These are phyloP conservation scores for Oncorhynchus keta DNA, from an alignment of 2,113 vertebrate species.

Conservation along the genomic window DNA sequence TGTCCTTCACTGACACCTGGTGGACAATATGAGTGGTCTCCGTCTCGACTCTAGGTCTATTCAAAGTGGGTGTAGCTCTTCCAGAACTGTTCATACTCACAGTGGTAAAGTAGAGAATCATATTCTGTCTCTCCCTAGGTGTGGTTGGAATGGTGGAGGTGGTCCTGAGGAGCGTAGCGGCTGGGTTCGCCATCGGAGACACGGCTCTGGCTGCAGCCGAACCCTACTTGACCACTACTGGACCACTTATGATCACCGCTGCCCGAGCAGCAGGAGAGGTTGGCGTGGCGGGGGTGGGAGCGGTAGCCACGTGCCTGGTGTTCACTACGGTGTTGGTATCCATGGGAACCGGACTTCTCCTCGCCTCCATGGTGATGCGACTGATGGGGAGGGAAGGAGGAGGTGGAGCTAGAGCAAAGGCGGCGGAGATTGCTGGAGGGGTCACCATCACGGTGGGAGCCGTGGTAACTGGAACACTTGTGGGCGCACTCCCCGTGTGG, in stretches of 20 bases:
- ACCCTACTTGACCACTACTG: slow-evolving; percentile 34
- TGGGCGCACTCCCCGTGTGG: slow-evolving; percentile 44
- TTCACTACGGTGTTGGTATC: slow-evolving; percentile 56
- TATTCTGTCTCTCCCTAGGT: slow-evolving; percentile 30
- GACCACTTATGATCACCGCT: slow-evolving; percentile 28
- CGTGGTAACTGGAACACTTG: slow-evolving; percentile 33
- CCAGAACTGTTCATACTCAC: no score
- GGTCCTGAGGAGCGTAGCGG: slow-evolving; percentile 30
- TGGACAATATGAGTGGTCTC: no score
- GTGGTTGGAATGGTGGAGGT: not conserved
- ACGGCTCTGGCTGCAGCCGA: slow-evolving; percentile 39
- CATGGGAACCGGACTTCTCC: slow-evolving; percentile 54
- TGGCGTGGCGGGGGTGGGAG: slow-evolving; percentile 52
- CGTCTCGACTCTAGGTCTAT: no score
- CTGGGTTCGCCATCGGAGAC: slow-evolving; percentile 58
- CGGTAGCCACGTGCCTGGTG: slow-evolving; percentile 44
- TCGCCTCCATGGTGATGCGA: slow-evolving; percentile 41
- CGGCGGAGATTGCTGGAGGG: slow-evolving; percentile 31
- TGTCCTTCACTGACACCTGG: no score
- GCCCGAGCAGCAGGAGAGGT: slow-evolving; percentile 25
- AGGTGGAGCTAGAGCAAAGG: slow-evolving; percentile 15
- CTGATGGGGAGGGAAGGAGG: slow-evolving; percentile 16
- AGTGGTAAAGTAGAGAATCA: no score
- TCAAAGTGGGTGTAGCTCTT: no score
- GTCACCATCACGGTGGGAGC: slow-evolving; percentile 44